Conservation (phyloP, 2,888 invertebrate species). For the Drosophila histrio region DNA sequence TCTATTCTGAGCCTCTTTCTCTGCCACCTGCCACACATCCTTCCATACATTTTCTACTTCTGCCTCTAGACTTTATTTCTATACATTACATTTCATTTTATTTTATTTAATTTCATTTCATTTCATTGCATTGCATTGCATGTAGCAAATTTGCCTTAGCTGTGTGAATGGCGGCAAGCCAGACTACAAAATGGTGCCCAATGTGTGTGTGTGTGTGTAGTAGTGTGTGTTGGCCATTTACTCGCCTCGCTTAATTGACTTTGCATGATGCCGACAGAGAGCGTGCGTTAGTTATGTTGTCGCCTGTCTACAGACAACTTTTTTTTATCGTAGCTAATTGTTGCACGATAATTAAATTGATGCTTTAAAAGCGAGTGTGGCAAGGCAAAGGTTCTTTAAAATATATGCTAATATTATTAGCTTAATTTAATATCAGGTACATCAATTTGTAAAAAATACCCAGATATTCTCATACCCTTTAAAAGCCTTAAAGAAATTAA, state of each 20-base stretch:
- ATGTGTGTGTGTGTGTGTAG: not conserved
- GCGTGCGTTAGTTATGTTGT: conserved; percentile 41
- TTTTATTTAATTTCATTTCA: conserved; percentile 22
- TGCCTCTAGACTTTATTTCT: conserved; percentile 20
- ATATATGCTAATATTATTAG: not conserved
- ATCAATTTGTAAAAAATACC: not conserved
- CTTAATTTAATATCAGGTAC: not conserved
- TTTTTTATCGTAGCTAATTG: conserved; percentile 14
- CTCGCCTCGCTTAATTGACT: conserved; percentile 61
- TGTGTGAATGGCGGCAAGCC: conserved; percentile 49
- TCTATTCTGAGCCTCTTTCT: not conserved
- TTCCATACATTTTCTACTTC: not conserved
- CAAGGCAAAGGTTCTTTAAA: not conserved
- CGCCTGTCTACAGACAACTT: conserved; percentile 20
- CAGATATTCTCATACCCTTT: too few relatives aligned
- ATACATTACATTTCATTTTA: conserved; percentile 12
- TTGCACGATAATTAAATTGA: conserved; percentile 38
- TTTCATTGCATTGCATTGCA: conserved; percentile 50
- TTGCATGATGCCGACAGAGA: conserved; percentile 45
- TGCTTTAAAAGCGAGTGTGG: not conserved
- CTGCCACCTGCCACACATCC: not conserved
- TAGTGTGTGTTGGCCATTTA: conserved; percentile 48
- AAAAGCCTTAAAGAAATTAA: not conserved
- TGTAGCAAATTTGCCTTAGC: conserved; percentile 52
- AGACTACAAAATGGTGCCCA: conserved; percentile 4